These are phyloP conservation scores for Hybognathus amarus DNA, from an alignment of 2,797 vertebrate genomes.

Conservation along the genomic window DNA sequence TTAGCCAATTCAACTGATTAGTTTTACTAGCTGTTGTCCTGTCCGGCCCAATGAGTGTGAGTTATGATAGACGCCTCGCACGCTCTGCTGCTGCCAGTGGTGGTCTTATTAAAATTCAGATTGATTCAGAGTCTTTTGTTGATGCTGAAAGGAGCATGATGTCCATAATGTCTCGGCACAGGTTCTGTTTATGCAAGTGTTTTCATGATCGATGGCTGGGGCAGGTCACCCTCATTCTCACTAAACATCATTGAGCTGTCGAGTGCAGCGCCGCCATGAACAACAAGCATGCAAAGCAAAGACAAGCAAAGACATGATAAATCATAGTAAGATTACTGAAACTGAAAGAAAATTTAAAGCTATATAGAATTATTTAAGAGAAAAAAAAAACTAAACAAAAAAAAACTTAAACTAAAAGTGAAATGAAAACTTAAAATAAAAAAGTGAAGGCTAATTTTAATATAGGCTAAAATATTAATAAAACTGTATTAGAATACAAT, in stretches of 20 bases:
- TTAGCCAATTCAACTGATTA: not conserved
- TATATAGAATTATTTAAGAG: too few relatives aligned
- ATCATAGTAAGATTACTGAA: not conserved
- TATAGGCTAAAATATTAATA: not conserved
- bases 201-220: slow-evolving; percentile 44
- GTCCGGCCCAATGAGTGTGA: not conserved
- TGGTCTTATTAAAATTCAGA: slow-evolving; percentile 57
- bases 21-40: not conserved
- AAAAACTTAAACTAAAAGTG: not conserved
- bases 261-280: not conserved
- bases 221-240: slow-evolving; percentile 44
- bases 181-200: slow-evolving; percentile 56
- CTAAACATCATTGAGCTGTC: slow-evolving; percentile 15
- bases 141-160: slow-evolving; percentile 40
- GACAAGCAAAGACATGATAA: not conserved
- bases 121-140: slow-evolving; percentile 47
- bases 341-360: too few relatives aligned
- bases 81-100: slow-evolving; percentile 24
- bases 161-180: slow-evolving; percentile 48
- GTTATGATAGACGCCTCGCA: slow-evolving; percentile 8
- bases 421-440: too few relatives aligned
- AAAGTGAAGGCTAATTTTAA: not conserved
- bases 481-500: not conserved
- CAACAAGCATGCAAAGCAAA: too few relatives aligned
- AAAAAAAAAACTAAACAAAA: too few relatives aligned